Conservation (phyloP, 1,140 invertebrate genomes). For the Papilio helenus region DNA sequence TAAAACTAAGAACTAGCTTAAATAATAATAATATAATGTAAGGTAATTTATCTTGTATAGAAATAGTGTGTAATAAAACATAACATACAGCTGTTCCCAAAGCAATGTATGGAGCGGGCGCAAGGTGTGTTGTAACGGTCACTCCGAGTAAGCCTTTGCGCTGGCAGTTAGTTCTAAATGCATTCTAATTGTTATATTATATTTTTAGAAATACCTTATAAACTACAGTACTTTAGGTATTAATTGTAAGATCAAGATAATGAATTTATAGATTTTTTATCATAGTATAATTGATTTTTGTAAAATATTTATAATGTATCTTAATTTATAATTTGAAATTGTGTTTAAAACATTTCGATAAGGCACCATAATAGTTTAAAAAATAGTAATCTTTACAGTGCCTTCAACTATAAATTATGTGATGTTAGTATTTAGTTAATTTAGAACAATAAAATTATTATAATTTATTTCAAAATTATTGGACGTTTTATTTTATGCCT, state of each 20-base stretch:
- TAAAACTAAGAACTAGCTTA: conserved; percentile 59
- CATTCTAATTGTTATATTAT: conserved; percentile 5
- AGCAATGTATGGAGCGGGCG: conserved; percentile 67
- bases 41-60: conserved; percentile 58
- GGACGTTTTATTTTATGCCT: conserved; percentile 38
- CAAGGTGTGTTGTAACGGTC: conserved; percentile 78
- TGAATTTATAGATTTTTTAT: conserved; percentile 21
- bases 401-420: conserved; percentile 68
- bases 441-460: conserved; percentile 54
- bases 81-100: conserved; percentile 81
- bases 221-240: conserved; percentile 2
- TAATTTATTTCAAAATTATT: conserved; percentile 36
- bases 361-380: conserved; percentile 61
- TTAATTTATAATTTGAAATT: conserved; percentile 9
- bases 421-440: conserved; percentile 64
- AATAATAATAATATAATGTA: conserved; percentile 47
- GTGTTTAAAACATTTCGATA: conserved; percentile 49
- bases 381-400: conserved; percentile 60
- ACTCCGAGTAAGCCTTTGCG: conserved; percentile 51
- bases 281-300: conserved; percentile 21
- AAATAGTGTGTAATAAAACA: conserved; percentile 59
- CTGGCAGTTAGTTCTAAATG: conserved; percentile 39
- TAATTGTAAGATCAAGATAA: background rate
- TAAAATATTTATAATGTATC: conserved; percentile 19
- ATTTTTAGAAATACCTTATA: conserved; percentile 17